Base-by-base conservation (phyloP, 1,140 invertebrate species). In the Cylas formicarius region DNA sequence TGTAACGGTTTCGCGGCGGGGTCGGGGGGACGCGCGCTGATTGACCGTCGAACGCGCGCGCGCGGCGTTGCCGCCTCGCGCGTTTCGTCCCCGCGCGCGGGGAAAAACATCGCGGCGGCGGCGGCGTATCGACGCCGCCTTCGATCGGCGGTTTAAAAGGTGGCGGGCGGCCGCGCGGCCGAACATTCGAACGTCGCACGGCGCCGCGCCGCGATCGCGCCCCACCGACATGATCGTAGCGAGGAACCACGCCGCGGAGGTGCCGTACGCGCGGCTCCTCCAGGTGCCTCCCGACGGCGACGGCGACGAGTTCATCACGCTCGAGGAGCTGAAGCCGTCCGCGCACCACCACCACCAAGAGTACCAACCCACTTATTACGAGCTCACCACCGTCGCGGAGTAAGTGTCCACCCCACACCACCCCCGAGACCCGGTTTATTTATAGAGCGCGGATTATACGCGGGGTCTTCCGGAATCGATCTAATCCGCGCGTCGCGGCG, bases 311-410 rank as follows among this genome's bases (percentile, higher is more conserved):
- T 63, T 63, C 47, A 55, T 63, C 32, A 60, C 60, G 6, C 45
- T 66, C 29, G 58, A 65, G 27, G 61, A 63, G 27, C 39, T 62
- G 9, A 62, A 63, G 39, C 55, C 61, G 7, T 44, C 47, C 4
- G 52, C 48, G 11, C 45, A 55, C 22, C 60, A 62, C 38, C 40
- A 53, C 22, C 38, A 33, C n/a, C 34, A 4, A 3, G 11, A 54
- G 19, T 61, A 61, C 40, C 50, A 60, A 28, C 48, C 56, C 3
- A 58, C 46, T 36, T 65, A 62, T 33, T 65, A 61, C 42, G 58
- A 62, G 38, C 35, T 61, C 23, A 50, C 55, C 16, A 60, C 49
- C 40, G 55, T 62, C 32, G 38, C 47, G 35, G 54, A 63, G 62
- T 66, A 50, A 62, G 61, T 59, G n/a, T 34, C 10, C 16, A 16